A percentile compares a stretch with the other conserved stretches of the same genome.
Conservation (phyloP, 2,797 vertebrate genomes). For the Cephalopachus bancanus region DNA sequence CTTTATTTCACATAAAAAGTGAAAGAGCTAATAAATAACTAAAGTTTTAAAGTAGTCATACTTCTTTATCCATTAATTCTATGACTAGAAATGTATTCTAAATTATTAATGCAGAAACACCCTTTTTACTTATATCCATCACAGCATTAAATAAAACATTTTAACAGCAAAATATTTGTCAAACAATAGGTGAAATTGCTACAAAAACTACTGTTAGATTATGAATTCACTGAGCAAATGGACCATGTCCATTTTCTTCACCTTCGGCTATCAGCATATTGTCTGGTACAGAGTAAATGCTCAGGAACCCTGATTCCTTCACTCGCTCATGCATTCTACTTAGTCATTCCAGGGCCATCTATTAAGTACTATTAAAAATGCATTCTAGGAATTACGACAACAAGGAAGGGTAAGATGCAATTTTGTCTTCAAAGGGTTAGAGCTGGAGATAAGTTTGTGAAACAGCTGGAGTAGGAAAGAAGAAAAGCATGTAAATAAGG, state of each 20-base stretch:
- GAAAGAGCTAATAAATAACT: neutral
- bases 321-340: neutral
- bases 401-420: neutral
- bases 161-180: conserved; percentile 21
- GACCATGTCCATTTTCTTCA: neutral
- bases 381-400: neutral
- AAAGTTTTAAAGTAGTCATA: neutral
- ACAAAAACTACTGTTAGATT: neutral
- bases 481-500: neutral
- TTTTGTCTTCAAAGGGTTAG: neutral
- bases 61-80: neutral
- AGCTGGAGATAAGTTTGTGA: neutral
- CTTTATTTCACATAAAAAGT: neutral
- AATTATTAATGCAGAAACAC: conserved; percentile 14
- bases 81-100: neutral
- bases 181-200: neutral
- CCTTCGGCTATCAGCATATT: neutral
- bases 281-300: neutral
- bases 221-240: neutral
- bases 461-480: neutral
- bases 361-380: neutral
- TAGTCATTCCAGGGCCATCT: neutral
- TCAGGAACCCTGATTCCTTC: neutral
- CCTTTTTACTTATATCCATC: neutral
- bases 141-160: neutral